Conservation (phyloP, 64 coral and sea anemone genomes). For the Trachythela sp. region DNA sequence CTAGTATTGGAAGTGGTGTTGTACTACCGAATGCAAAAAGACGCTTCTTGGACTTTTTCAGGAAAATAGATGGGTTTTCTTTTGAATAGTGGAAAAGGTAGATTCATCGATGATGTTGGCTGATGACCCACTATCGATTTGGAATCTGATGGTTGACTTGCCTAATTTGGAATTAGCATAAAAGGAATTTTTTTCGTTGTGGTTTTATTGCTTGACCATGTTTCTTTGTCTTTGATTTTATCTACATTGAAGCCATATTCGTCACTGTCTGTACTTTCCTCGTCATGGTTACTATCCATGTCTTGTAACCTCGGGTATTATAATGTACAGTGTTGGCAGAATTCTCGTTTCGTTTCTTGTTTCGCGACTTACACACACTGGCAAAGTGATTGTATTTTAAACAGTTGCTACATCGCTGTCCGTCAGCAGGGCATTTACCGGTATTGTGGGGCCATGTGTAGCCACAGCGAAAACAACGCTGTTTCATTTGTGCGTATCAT, state of each 20-base stretch:
- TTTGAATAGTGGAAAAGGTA: not conserved
- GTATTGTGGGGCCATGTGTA: not conserved
- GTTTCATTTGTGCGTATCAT: not conserved
- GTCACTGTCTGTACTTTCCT: not conserved
- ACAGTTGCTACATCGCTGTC: not conserved
- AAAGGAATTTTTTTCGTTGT: not conserved
- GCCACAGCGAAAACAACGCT: not conserved
- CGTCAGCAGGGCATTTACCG: not conserved
- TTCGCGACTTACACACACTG: not conserved
- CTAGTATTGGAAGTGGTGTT: not conserved
- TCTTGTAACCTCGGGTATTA: not conserved
- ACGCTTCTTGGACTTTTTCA: not conserved
- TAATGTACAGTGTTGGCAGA: not conserved
- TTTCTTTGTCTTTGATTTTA: not conserved
- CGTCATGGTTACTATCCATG: not conserved
- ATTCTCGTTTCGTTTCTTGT: not conserved
- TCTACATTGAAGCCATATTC: not conserved
- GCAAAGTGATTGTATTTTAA: not conserved
- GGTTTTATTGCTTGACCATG: not conserved
- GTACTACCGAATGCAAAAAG: not conserved
- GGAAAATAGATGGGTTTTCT: not conserved
- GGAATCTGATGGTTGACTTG: not conserved
- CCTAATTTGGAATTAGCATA: not conserved
- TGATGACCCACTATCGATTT: slow-evolving; percentile 13
- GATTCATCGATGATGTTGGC: not conserved